Evolutionary conservation across 2,888 invertebrate species (phyloP).

Genomic region (Archaeoteleia sp.): DNA sequence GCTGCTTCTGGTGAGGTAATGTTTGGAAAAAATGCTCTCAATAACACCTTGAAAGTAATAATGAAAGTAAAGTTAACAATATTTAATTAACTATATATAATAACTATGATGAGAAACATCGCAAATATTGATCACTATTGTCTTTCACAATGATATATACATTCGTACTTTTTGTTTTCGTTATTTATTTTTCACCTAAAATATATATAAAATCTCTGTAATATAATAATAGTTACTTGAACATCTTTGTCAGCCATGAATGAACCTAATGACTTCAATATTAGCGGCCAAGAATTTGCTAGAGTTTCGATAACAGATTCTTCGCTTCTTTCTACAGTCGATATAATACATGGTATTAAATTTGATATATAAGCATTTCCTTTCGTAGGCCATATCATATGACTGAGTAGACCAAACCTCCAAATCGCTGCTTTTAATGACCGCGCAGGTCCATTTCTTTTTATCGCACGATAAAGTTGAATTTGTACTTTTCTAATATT

Average conservation of each 20-base stretch:
- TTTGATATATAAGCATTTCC: slow-evolving; percentile 86
- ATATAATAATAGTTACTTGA: too few relatives aligned
- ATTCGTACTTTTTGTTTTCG: too few relatives aligned
- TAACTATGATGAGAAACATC: too few relatives aligned
- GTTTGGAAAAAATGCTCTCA: slow-evolving; percentile 79
- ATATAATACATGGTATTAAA: slow-evolving; percentile 83
- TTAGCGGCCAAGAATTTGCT: slow-evolving; percentile 79
- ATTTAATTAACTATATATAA: slow-evolving; percentile 3
- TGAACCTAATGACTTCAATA: slow-evolving; percentile 81
- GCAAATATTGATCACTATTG: too few relatives aligned
- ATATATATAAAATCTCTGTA: too few relatives aligned
- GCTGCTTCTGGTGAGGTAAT: slow-evolving; percentile 79
- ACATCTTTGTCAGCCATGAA: slow-evolving; percentile 84
- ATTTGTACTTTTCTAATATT: slow-evolving; percentile 85
- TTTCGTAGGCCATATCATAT: slow-evolving; percentile 85
- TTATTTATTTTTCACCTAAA: too few relatives aligned
- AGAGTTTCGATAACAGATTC: slow-evolving; percentile 83
- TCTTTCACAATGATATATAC: too few relatives aligned
- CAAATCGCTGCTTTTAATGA: slow-evolving; percentile 85
- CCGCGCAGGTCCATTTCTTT: slow-evolving; percentile 84
- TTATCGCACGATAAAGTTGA: slow-evolving; percentile 88
- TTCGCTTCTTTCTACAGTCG: slow-evolving; percentile 83
- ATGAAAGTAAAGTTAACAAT: neutral
- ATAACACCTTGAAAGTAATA: too few relatives aligned
- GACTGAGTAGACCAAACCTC: slow-evolving; percentile 85